Base-by-base conservation (phyloP, 2,797 vertebrate species). In the Malurus splendens region DNA sequence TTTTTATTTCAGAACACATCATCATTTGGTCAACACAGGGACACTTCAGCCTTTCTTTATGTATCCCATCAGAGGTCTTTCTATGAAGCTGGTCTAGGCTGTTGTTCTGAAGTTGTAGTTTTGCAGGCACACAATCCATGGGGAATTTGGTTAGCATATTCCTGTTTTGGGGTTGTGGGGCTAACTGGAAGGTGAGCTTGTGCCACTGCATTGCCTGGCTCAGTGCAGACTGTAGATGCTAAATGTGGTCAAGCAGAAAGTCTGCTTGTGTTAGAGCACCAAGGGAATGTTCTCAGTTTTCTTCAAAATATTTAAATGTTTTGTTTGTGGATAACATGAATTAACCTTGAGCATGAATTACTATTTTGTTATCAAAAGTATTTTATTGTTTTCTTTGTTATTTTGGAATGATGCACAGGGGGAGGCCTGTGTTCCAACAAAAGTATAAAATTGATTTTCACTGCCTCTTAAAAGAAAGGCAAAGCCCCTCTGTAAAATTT, bases 1-100 rank as follows among this genome's bases (percentile, higher is more conserved):
- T 32, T 32, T 32, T 32, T 32, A 32, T 32, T 32, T 73, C 33
- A 22, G 50, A 59, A 57, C 0, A 0, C 39, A 7, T n/a, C 38
- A 8, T 13, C 13, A 0, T 71, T 76, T 22, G 12, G 25, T 61
- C 25, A 33, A 3, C 11, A 5, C 0, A 1, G 16, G 44, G 32
- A 23, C 0, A 0, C n/a, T 36, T 72, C 9, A 14, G 41, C 16
- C 15, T 32, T 47, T 24, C 1, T 8, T 6, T 39, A 1, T 61
- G 75, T 61, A 33, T 60, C 14, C 28, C 28, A 4, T 68, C 27
- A 25, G 6, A 85, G 18, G 12, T 32, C 12, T 59, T 42, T 24
- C 13, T 47, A 28, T 50, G 9, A 32, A 18, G 56, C 15, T 4
- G 2, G 23, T 28, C 18, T 33, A 6, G 39, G 32, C 59, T 50